These are phyloP conservation scores for Eupithecia abbreviata DNA, from an alignment of 2,888 invertebrate genomes.

Conservation along the genomic window DNA sequence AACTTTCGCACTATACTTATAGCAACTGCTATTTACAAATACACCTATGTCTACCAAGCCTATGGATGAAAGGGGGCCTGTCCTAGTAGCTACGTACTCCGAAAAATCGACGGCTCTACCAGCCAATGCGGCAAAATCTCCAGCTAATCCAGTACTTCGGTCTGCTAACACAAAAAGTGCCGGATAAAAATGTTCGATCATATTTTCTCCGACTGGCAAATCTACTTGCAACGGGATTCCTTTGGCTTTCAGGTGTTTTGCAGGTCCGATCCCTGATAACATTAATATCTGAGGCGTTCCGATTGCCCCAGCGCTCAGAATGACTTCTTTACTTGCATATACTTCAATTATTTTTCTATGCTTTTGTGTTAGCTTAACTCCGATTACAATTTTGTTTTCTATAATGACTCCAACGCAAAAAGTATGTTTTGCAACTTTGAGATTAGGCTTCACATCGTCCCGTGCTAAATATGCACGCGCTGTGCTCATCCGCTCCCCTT, in stretches of 20 bases:
- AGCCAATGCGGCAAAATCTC: background rate
- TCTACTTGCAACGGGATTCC: conserved; percentile 55
- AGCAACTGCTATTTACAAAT: conserved; percentile 4
- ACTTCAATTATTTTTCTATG: conserved; percentile 31
- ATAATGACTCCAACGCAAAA: conserved; percentile 61
- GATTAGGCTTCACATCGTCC: conserved; percentile 47
- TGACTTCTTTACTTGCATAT: conserved; percentile 60
- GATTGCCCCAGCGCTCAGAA: conserved; percentile 66
- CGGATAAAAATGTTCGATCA: conserved; percentile 57
- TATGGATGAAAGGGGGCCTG: conserved; percentile 1
- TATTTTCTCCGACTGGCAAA: conserved; percentile 62
- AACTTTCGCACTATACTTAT: background rate
- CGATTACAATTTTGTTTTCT: conserved; percentile 51
- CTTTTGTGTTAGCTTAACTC: conserved; percentile 53
- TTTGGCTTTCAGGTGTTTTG: conserved; percentile 54
- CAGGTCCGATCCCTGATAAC: conserved; percentile 67
- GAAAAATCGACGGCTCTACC: background rate
- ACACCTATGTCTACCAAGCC: conserved; percentile 5
- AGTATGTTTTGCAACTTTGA: conserved; percentile 58
- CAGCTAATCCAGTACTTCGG: background rate
- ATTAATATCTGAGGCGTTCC: conserved; percentile 66
- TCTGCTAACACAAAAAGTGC: conserved; percentile 5
- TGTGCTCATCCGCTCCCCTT: conserved; percentile 62
- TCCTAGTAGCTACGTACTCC: background rate
- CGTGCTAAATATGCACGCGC: conserved; percentile 60